Percentiles rank a stretch among this genome's conserved stretches.
These are phyloP conservation scores for Delichon dasypus DNA, from an alignment of 2,797 vertebrate species.

Conservation along the genomic window DNA sequence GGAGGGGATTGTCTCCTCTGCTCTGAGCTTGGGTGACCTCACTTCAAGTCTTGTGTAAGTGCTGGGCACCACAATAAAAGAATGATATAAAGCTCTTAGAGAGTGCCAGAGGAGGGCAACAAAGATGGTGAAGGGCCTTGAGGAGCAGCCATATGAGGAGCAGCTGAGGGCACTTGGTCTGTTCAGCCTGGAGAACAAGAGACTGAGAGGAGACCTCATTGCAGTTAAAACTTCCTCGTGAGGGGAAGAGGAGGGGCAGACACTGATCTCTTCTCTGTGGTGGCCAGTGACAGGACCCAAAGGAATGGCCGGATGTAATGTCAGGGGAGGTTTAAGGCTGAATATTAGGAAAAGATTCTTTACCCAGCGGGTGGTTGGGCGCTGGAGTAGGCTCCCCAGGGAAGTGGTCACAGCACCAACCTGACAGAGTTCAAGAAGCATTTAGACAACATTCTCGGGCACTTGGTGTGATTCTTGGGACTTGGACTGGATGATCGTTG, in stretches of 20 bases:
- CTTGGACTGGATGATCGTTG: not conserved
- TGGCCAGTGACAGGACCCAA: fast-evolving
- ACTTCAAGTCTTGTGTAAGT: not conserved
- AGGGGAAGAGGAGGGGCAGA: not conserved
- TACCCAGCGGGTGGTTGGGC: not conserved
- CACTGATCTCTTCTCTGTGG: not conserved
- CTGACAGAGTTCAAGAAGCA: not conserved
- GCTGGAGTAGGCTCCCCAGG: not conserved
- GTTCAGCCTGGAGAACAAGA: not conserved
- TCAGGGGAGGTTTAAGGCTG: not conserved
- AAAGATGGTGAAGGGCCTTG: not conserved
- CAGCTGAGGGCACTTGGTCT: not conserved
- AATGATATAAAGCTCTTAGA: not conserved
- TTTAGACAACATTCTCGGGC: not conserved
- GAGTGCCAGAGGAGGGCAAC: not conserved
- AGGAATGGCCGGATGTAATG: no score
- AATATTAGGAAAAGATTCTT: not conserved
- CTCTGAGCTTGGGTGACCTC: fast-evolving
- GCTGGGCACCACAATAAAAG: not conserved
- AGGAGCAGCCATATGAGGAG: fast-evolving
- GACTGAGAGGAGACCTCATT: not conserved
- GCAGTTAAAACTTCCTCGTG: not conserved
- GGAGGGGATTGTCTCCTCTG: not conserved
- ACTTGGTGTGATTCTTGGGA: not conserved
- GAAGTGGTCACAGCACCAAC: not conserved